These are phyloP conservation scores for Axinella damicornis DNA, from an alignment of 37 sponge, comb jelly and placozoan species.

Conservation along the genomic window DNA sequence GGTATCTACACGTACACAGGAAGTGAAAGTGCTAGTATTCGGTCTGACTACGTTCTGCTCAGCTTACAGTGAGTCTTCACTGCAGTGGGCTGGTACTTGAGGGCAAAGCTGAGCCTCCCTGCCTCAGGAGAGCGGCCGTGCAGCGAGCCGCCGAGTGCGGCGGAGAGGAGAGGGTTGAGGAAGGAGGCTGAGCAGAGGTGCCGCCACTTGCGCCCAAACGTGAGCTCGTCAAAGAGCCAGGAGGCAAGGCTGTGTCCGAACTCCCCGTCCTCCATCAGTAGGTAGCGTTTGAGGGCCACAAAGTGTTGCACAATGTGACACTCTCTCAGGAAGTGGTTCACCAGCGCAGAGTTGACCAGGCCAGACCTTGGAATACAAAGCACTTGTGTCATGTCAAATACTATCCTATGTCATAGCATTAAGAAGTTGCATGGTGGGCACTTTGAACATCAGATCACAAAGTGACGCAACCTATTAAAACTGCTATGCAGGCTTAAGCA, in stretches of 20 bases:
- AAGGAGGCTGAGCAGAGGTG: constrained; percentile 67
- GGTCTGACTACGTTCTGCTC: no score
- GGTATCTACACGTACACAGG: no score
- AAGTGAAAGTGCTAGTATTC: no score
- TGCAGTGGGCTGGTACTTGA: constrained; percentile 28
- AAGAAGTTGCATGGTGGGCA: no score
- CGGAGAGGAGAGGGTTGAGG: constrained; percentile 64
- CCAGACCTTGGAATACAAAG: no score
- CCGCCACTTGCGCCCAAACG: constrained; percentile 5
- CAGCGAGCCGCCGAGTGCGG: constrained; percentile 59
- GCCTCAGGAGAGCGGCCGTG: constrained; percentile 24
- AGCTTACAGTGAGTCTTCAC: constrained; percentile 44
- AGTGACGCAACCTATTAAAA: no score
- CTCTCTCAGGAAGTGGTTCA: constrained; percentile 69
- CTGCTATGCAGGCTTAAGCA: no score
- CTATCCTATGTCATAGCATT: no score
- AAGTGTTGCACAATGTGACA: constrained; percentile 78
- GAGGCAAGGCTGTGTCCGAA: constrained; percentile 80
- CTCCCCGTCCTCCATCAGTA: constrained; percentile 92
- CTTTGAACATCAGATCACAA: no score
- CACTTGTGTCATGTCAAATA: no score
- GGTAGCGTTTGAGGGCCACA: constrained; percentile 70
- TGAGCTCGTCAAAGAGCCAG: constrained; percentile 68
- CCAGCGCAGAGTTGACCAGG: constrained; percentile 71
- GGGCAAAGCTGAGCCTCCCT: constrained; percentile 45